phyloP scores from a whole-genome alignment of 1,140 invertebrate genomes.

The Leptinotarsa lineolata region DNA sequence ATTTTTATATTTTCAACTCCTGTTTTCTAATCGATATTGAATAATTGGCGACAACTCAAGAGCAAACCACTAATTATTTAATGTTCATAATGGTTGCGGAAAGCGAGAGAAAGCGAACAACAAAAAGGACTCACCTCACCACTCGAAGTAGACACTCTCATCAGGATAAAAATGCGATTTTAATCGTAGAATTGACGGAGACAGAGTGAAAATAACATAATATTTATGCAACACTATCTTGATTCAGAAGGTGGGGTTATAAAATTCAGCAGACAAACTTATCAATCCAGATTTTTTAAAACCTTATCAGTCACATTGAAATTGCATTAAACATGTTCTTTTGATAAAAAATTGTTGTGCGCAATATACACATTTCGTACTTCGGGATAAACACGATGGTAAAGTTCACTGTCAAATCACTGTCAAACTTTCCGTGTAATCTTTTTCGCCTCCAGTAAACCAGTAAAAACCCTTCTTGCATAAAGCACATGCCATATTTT shows the following conservation, averaged over 20 bases:
- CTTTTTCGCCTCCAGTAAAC: background rate
- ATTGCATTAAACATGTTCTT: constrained; percentile 11
- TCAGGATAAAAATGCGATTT: too few relatives aligned
- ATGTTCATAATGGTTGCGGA: too few relatives aligned
- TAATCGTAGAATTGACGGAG: too few relatives aligned
- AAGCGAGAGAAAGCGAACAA: too few relatives aligned
- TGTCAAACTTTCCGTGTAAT: background rate
- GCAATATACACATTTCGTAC: background rate
- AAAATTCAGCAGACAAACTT: background rate
- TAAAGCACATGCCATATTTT: constrained; percentile 8
- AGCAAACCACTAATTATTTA: too few relatives aligned
- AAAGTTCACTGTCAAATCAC: background rate
- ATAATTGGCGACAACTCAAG: too few relatives aligned
- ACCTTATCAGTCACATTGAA: constrained; percentile 15
- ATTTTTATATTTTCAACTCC: too few relatives aligned
- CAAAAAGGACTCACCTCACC: too few relatives aligned
- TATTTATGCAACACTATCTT: constrained; percentile 13
- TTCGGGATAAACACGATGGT: background rate
- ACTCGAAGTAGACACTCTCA: too few relatives aligned
- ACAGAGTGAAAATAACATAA: constrained; percentile 6
- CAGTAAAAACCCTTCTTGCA: constrained; percentile 22
- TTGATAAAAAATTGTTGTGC: constrained; percentile 20
- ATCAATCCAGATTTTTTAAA: constrained; percentile 9
- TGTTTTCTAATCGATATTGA: too few relatives aligned
- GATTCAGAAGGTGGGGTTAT: background rate